phyloP scores from a whole-genome alignment of 2,113 vertebrate genomes.

The Aptenodytes forsteri region DNA sequence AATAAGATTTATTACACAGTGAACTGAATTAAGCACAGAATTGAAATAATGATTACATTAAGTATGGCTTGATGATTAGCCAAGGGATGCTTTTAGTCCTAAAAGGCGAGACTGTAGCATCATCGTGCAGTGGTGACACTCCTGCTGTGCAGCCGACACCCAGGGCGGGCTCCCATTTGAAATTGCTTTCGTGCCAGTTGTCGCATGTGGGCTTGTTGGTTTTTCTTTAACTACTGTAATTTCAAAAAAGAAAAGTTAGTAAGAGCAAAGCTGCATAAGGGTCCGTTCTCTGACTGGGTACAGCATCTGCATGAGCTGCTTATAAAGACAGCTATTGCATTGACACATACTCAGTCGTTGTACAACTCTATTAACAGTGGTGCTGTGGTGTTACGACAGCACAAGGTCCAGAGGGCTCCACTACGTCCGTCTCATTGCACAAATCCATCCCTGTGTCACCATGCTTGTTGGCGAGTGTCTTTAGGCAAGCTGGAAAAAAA shows the following conservation, averaged over 20 bases:
- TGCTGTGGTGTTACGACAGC: background rate
- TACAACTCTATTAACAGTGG: background rate
- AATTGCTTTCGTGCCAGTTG: background rate
- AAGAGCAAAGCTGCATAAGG: background rate
- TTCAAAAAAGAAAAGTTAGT: background rate
- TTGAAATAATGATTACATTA: background rate
- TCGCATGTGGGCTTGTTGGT: background rate
- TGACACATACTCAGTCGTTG: too few species aligned
- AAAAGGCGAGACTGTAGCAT: background rate
- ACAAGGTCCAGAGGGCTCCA: background rate
- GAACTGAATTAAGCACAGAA: background rate
- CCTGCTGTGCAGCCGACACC: background rate
- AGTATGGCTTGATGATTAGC: background rate
- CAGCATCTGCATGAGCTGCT: background rate
- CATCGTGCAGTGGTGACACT: background rate
- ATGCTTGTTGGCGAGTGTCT: background rate
- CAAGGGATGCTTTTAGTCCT: background rate
- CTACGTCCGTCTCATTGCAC: background rate
- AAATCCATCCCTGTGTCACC: accelerated
- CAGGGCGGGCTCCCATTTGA: background rate
- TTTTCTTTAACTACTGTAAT: background rate
- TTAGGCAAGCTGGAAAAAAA: background rate
- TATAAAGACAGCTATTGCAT: background rate
- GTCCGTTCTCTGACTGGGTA: background rate
- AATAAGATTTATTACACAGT: background rate